Conservation (phyloP, 2,888 invertebrate species). For the Proisotoma minuta region DNA sequence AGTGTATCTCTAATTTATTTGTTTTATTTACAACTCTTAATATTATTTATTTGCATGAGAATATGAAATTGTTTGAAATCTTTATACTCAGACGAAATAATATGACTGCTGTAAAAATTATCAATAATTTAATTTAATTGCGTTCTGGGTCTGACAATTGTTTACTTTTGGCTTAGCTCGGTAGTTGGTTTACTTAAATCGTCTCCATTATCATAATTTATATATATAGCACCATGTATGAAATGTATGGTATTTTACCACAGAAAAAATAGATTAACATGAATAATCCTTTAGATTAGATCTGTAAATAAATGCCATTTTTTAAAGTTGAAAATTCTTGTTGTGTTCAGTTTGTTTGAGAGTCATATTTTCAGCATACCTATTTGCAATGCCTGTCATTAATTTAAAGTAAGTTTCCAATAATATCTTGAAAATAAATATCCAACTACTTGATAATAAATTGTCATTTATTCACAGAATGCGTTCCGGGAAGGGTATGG, state of each 20-base stretch:
- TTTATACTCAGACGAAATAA: too few species aligned
- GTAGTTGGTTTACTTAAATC: too few species aligned
- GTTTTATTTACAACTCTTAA: too few species aligned
- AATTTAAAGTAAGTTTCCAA: constrained; percentile 10
- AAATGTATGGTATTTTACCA: background rate
- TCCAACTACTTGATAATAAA: background rate
- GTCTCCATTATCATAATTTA: too few species aligned
- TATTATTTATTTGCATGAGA: too few species aligned
- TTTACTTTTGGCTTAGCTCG: too few species aligned
- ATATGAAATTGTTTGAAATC: too few species aligned
- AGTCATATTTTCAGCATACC: background rate
- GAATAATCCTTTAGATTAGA: constrained; percentile 4
- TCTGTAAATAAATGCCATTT: background rate
- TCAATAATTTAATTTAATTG: too few species aligned
- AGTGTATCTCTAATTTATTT: background rate
- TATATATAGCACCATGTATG: too few species aligned
- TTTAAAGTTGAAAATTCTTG: background rate
- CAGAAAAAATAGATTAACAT: background rate
- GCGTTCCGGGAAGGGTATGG: constrained; percentile 8
- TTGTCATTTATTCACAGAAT: background rate
- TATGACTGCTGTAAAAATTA: too few species aligned
- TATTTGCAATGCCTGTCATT: constrained; percentile 5
- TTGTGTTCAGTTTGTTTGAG: background rate
- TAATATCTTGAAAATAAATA: background rate
- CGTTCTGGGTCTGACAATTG: too few species aligned